Percentiles rank a stretch among this genome's conserved stretches.
These are phyloP conservation scores for Euschistus heros DNA, from an alignment of 1,140 invertebrate species.

Conservation along the genomic window DNA sequence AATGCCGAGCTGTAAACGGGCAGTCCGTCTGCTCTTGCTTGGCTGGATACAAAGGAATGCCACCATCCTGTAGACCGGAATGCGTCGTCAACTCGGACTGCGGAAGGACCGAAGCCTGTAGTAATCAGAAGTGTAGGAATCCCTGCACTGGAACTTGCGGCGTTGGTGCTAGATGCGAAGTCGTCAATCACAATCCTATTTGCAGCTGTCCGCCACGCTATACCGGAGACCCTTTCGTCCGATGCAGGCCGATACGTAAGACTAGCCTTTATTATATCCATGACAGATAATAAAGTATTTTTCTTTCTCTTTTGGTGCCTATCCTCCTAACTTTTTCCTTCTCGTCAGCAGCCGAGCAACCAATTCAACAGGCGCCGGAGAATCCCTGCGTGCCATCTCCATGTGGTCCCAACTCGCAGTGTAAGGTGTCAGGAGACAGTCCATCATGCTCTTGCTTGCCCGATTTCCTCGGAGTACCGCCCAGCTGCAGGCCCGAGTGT, in stretches of 20 bases:
- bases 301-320: not conserved
- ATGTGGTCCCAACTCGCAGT: slow-evolving; percentile 55
- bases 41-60: slow-evolving; percentile 51
- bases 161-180: slow-evolving; percentile 48
- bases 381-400: slow-evolving; percentile 47
- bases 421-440: slow-evolving; percentile 40
- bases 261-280: not conserved
- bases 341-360: not conserved
- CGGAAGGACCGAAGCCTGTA: slow-evolving; percentile 51
- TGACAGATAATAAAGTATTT: not conserved
- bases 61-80: slow-evolving; percentile 61
- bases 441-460: slow-evolving; percentile 52
- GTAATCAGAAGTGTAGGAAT: slow-evolving; percentile 56
- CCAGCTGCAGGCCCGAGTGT: slow-evolving; percentile 49
- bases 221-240: slow-evolving; percentile 57
- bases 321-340: not conserved
- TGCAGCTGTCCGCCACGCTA: slow-evolving; percentile 55
- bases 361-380: not conserved
- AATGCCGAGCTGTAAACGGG: slow-evolving; percentile 51
- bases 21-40: slow-evolving; percentile 56
- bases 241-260: slow-evolving; percentile 44
- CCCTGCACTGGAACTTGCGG: slow-evolving; percentile 61
- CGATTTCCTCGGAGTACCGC: slow-evolving; percentile 47
- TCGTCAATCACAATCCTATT: slow-evolving; percentile 55
- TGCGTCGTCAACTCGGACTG: slow-evolving; percentile 63